A percentile compares a stretch with the other conserved stretches of the same genome.
Evolutionary conservation across 2,888 invertebrate species (phyloP).

Genomic region (Apamea epomidion): DNA sequence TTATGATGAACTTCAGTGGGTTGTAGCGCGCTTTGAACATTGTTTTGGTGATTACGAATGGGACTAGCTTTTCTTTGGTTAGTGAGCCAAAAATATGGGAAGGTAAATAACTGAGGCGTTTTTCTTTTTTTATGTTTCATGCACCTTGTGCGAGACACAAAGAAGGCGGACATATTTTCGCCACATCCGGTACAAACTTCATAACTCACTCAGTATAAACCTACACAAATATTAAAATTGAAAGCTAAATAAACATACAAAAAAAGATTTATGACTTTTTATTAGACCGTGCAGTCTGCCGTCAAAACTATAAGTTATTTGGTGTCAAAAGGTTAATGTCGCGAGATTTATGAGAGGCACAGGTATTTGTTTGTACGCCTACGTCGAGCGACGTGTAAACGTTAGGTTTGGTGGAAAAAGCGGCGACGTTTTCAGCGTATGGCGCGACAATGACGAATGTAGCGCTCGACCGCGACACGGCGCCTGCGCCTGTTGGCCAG

Average conservation of each 20-base stretch:
- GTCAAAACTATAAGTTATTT: constrained; percentile 63
- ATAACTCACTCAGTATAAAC: constrained; percentile 61
- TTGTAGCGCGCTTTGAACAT: constrained; percentile 56
- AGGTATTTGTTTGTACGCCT: constrained; percentile 66
- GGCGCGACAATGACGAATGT: constrained; percentile 77
- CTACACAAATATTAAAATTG: constrained; percentile 61
- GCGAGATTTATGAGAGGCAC: constrained; percentile 63
- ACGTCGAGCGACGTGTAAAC: constrained; percentile 57
- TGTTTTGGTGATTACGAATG: constrained; percentile 51
- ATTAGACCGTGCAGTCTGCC: constrained; percentile 65
- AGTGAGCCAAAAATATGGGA: constrained; percentile 32
- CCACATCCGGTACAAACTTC: constrained; percentile 60
- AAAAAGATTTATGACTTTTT: constrained; percentile 64
- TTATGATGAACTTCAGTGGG: constrained; percentile 53
- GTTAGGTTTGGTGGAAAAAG: constrained; percentile 64
- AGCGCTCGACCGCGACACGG: constrained; percentile 74
- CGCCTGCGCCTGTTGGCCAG: constrained; percentile 66
- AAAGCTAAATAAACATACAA: constrained; percentile 57
- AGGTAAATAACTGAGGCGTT: constrained; percentile 28
- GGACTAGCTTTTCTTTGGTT: constrained; percentile 42
- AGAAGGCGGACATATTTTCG: constrained; percentile 60
- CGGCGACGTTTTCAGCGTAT: constrained; percentile 63
- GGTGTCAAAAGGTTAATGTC: constrained; percentile 67
- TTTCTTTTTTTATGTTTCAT: constrained; percentile 30
- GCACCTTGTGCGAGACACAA: constrained; percentile 46